Evolutionary conservation across 1,140 invertebrate genomes (phyloP), one percentile per base, ranked within the genome.

Genomic region (Trachymyrmex septentrionalis): DNA sequence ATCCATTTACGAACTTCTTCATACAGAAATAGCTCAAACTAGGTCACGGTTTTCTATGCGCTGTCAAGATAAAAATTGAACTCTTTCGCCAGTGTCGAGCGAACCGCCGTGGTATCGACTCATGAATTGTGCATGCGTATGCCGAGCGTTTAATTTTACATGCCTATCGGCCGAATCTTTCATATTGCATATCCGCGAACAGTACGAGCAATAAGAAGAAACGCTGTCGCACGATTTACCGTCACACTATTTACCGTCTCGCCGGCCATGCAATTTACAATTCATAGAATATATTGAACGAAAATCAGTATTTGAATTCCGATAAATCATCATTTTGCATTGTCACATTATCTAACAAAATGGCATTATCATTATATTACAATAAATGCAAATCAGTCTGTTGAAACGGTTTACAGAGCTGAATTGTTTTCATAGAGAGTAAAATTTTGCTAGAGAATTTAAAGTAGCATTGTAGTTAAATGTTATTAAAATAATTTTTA

Each of bases 221-320:
- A 34, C 3, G 34, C 21, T 48, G 24, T 61, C 38, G 24, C 38
- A 61, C 80, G 27, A 84, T 50, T 84, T 63, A 61, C 38, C 14
- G 14, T 24, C 14, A 12, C 5, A 14, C 3, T 5, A 30, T 30
- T 30, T 30, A 30, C 4, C n/a, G 30, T 53, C 38, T 30, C 24
- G 69, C 12, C 53, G 21, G 50, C 24, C 5, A 34, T 14, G 3
- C 10, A 19, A 84, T 75, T 84, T 73, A 61, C 57, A 61, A 84
- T 82, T 82, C 67, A 82, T 82, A 38, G 80, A 82, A 82, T 82
- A 73, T 61, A 61, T 82, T 84, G 63, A 75, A 75, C 55, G 14
- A 50, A 50, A 61, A 5, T 48, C 14, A 19, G 12, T 24, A 72
- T 38, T 24, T 16, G 3, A 30, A 27, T 57, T 71, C 10, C 78